Evolutionary conservation across 2,113 vertebrate species (phyloP).

Genomic region (Argyrosomus japonicus): DNA sequence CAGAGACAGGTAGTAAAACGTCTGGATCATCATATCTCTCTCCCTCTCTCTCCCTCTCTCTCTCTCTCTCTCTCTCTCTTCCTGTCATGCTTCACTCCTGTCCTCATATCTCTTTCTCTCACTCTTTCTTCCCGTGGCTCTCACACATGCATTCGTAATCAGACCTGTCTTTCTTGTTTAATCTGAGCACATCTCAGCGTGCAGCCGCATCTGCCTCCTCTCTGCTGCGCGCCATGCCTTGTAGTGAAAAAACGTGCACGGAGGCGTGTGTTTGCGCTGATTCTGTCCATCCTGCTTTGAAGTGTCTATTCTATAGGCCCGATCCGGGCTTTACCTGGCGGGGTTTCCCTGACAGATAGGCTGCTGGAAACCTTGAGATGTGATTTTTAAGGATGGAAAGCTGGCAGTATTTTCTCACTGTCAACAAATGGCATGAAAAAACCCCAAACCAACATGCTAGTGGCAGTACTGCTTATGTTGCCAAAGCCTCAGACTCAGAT

Average conservation of each 20-base stretch:
- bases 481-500: not conserved
- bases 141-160: constrained; percentile 51
- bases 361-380: constrained; percentile 9
- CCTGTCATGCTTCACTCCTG: constrained; percentile 32
- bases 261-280: constrained; percentile 12
- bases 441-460: not conserved
- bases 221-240: not conserved
- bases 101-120: not conserved
- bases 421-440: constrained; percentile 22
- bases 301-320: constrained; percentile 6
- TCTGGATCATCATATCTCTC: constrained; percentile 42
- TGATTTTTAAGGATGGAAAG: not conserved
- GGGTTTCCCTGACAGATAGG: not conserved
- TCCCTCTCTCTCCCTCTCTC: not conserved
- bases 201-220: constrained; percentile 29
- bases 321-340: constrained; percentile 6
- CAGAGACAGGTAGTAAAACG: constrained; percentile 44
- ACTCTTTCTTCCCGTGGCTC: not conserved
- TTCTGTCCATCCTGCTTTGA: constrained; percentile 40
- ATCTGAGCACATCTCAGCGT: constrained; percentile 49
- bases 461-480: not conserved
- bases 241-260: not conserved
- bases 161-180: constrained; percentile 48
- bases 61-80: constrained; percentile 5
- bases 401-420: not conserved